Percentiles rank a stretch among this genome's conserved stretches.
These are phyloP conservation scores for Microctenopoma stevenorrisi DNA, from an alignment of 2,797 vertebrate species.

Conservation along the genomic window DNA sequence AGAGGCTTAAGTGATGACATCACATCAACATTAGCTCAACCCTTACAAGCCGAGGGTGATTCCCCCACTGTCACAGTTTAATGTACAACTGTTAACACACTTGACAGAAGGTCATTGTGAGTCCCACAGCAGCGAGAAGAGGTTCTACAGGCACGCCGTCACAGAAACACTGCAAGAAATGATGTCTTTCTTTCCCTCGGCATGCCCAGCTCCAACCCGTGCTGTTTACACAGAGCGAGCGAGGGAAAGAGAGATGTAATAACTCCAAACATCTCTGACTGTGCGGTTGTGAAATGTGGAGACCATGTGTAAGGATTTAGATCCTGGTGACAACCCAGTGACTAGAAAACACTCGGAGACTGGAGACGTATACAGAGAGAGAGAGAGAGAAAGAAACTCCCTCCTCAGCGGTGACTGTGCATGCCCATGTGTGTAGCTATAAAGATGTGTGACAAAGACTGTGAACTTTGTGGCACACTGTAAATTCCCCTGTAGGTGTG, in stretches of 20 bases:
- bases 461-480: slow-evolving; percentile 69
- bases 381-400: slow-evolving; percentile 30
- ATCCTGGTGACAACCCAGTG: slow-evolving; percentile 68
- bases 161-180: slow-evolving; percentile 37
- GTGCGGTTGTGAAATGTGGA: slow-evolving; percentile 75
- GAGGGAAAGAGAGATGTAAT: slow-evolving; percentile 33
- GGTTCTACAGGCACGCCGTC: slow-evolving; percentile 57
- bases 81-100: slow-evolving; percentile 54
- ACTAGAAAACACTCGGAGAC: slow-evolving; percentile 56
- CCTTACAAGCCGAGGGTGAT: slow-evolving; percentile 57
- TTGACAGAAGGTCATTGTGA: slow-evolving; percentile 71
- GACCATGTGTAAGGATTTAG: slow-evolving; percentile 77
- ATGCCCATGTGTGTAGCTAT: neutral
- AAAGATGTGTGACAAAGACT: slow-evolving; percentile 41
- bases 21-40: slow-evolving; percentile 75
- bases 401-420: slow-evolving; percentile 32
- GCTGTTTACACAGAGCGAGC: slow-evolving; percentile 32
- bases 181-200: slow-evolving; percentile 25
- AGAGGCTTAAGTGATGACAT: slow-evolving; percentile 61
- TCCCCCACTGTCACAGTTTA: slow-evolving; percentile 65
- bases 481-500: slow-evolving; percentile 76
- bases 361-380: slow-evolving; percentile 46
- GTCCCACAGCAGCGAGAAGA: slow-evolving; percentile 54
- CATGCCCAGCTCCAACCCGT: slow-evolving; percentile 26
- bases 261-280: slow-evolving; percentile 62